Evolutionary conservation across 2,888 invertebrate genomes (phyloP).

Genomic region (Ormyrus thymus): DNA sequence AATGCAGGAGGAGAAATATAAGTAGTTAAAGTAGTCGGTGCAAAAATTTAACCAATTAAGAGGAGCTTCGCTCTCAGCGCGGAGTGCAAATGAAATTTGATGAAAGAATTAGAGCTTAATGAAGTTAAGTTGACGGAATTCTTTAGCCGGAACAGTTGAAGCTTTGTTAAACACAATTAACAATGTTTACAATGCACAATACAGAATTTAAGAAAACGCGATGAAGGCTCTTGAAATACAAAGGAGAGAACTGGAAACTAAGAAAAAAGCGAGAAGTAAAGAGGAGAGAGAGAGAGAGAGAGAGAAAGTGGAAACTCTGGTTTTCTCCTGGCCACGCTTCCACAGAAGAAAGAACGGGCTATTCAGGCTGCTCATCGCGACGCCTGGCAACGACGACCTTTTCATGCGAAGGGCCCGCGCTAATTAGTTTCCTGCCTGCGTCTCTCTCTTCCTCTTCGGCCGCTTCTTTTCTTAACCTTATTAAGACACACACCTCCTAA

Average conservation of each 20-base stretch:
- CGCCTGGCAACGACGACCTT: slow-evolving; percentile 24
- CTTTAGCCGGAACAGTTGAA: neutral
- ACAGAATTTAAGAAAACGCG: neutral
- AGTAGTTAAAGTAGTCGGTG: too few species aligned
- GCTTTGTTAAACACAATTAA: slow-evolving; percentile 20
- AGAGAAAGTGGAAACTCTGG: neutral
- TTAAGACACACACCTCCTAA: slow-evolving; percentile 1
- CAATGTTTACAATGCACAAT: slow-evolving; percentile 8
- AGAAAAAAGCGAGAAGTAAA: neutral
- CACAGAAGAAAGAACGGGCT: neutral
- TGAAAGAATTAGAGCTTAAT: neutral
- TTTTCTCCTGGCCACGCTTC: neutral
- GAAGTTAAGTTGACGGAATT: slow-evolving; percentile 8
- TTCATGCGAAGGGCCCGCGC: slow-evolving; percentile 29
- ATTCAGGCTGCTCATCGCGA: neutral
- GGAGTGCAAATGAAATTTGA: too few species aligned
- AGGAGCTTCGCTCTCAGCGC: too few species aligned
- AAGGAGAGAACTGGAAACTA: neutral
- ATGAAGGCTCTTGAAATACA: slow-evolving; percentile 10
- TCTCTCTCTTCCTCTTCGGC: neutral
- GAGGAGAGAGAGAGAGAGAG: neutral
- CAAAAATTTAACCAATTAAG: too few species aligned
- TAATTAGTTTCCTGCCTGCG: slow-evolving; percentile 51
- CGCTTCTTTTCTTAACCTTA: slow-evolving; percentile 13
- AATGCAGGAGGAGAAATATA: too few species aligned